Conservation (phyloP, 2,113 vertebrate genomes). For the Ondatra zibethicus region DNA sequence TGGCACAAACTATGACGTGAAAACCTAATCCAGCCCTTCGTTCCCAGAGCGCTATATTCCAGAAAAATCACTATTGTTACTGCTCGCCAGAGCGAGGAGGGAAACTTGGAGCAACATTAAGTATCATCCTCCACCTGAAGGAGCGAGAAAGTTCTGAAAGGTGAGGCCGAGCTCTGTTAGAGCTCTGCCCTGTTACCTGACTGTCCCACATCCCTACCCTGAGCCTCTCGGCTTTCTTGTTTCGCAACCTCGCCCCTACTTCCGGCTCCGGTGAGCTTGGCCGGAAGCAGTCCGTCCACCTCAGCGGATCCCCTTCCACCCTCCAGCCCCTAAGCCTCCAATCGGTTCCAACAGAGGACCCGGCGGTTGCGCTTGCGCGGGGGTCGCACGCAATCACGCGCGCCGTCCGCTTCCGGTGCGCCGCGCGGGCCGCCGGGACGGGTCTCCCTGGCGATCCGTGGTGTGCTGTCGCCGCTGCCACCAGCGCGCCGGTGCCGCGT, state of each 20-base stretch:
- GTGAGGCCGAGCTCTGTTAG: not conserved
- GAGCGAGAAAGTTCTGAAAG: not conserved
- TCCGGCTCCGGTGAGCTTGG: not conserved
- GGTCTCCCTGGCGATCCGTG: constrained; percentile 69
- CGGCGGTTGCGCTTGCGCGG: constrained; percentile 64
- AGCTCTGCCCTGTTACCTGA: constrained; percentile 59
- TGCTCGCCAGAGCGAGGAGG: not conserved
- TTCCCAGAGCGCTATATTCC: not conserved
- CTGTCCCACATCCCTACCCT: not conserved
- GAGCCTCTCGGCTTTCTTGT: not conserved
- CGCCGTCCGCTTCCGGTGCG: constrained; percentile 74
- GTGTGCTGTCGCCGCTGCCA: not conserved
- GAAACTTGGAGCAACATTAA: not conserved
- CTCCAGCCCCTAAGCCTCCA: not conserved
- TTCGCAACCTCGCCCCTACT: not conserved
- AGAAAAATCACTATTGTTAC: not conserved
- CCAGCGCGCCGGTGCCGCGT: not conserved
- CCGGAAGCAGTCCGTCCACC: no score
- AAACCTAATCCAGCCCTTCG: not conserved
- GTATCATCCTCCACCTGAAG: not conserved
- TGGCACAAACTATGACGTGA: not conserved
- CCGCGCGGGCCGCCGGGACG: constrained; percentile 78
- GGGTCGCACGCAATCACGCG: constrained; percentile 56
- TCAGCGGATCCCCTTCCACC: no score
- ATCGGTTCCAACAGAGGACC: not conserved